Conservation (phyloP, 2,888 invertebrate genomes). For the Dicyrtomina minuta region DNA sequence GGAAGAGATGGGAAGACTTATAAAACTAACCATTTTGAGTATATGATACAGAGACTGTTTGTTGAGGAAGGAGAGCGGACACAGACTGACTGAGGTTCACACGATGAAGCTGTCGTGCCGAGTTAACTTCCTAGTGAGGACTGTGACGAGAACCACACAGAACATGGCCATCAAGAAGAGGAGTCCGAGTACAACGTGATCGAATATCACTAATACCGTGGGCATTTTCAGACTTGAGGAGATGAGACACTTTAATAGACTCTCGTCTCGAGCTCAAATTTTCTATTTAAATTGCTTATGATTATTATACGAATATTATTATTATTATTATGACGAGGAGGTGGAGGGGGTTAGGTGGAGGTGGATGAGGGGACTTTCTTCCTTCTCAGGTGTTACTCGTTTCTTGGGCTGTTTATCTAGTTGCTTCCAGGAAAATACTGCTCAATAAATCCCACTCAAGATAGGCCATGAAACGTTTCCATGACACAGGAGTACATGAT, state of each 20-base stretch:
- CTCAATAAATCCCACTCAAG: conserved; percentile 1
- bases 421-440: not conserved
- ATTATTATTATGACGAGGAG: no score
- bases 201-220: conserved; percentile 54
- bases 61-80: not conserved
- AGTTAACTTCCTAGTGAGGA: conserved; percentile 51
- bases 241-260: no score
- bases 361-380: no score
- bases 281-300: not conserved
- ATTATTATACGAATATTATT: not conserved
- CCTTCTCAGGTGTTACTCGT: no score
- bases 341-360: no score
- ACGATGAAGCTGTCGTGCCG: conserved; percentile 50
- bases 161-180: conserved; percentile 54
- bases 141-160: conserved; percentile 53
- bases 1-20: conserved; percentile 4
- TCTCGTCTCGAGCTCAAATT: no score
- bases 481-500: no score
- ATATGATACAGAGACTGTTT: conserved; percentile 3
- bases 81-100: conserved; percentile 35
- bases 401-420: not conserved
- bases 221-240: conserved; percentile 48
- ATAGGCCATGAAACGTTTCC: not conserved
- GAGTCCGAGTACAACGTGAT: conserved; percentile 54
- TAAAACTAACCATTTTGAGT: not conserved